Percentiles rank a stretch among this genome's conserved stretches.
Evolutionary conservation across 2,113 vertebrate genomes (phyloP).

Genomic region (Hippocampus abdominalis): DNA sequence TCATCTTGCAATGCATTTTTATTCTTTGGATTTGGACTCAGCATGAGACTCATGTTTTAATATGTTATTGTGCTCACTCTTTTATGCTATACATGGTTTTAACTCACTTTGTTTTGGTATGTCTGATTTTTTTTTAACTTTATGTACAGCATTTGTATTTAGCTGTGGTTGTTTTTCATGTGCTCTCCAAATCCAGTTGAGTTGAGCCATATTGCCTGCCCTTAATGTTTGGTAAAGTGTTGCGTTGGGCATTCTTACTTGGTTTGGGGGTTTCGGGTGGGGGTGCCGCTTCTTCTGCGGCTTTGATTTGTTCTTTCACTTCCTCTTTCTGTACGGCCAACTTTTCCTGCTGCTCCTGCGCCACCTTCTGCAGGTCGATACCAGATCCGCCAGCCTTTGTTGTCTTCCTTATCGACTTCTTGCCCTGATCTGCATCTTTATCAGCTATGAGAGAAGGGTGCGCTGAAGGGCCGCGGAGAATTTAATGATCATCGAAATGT

Average conservation of each 20-base stretch:
- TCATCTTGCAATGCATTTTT: too few relatives aligned
- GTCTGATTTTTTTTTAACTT: too few relatives aligned
- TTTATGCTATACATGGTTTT: too few relatives aligned
- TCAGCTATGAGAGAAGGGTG: conserved; percentile 40
- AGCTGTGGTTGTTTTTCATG: too few relatives aligned
- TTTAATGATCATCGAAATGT: not conserved
- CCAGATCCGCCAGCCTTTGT: conserved; percentile 61
- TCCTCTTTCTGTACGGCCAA: conserved; percentile 52
- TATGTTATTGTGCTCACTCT: too few relatives aligned
- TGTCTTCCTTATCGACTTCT: conserved; percentile 63
- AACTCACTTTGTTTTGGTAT: too few relatives aligned
- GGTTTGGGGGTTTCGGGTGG: not conserved
- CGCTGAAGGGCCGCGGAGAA: not conserved
- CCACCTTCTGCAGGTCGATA: conserved; percentile 56
- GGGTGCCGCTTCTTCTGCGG: conserved; percentile 34
- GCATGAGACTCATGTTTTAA: too few relatives aligned
- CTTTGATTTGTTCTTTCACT: conserved; percentile 44
- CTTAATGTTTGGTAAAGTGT: not conserved
- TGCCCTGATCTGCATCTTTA: conserved; percentile 50
- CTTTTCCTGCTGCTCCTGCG: conserved; percentile 60
- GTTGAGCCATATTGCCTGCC: too few relatives aligned
- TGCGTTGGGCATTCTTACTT: not conserved
- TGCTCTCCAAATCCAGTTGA: too few relatives aligned
- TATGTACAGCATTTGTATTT: too few relatives aligned
- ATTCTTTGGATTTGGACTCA: too few relatives aligned